These are phyloP conservation scores for Pelobates cultripes DNA, from an alignment of 2,797 vertebrate species.

Conservation along the genomic window DNA sequence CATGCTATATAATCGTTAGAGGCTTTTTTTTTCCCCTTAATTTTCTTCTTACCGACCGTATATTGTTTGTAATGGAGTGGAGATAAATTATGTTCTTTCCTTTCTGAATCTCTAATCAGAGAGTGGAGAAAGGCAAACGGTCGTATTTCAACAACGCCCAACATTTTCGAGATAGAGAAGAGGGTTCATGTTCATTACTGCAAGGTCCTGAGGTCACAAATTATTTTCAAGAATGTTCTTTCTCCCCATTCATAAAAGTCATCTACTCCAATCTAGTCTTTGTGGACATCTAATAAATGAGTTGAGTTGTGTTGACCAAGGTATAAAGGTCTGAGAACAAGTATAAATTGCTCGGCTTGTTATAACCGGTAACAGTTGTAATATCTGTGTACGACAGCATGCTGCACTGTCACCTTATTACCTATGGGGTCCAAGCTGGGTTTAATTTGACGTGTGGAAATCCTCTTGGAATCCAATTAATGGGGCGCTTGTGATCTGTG, in stretches of 20 bases:
- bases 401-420: not conserved
- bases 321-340: too few species aligned
- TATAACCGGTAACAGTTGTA: not conserved
- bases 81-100: not conserved
- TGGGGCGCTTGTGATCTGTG: conserved; percentile 52
- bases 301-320: too few species aligned
- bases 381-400: not conserved
- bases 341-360: not conserved
- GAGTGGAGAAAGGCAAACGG: too few species aligned
- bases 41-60: conserved; percentile 20
- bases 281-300: too few species aligned
- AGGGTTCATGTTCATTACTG: too few species aligned
- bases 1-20: not conserved
- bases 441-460: conserved; percentile 6
- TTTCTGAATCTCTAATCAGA: not conserved
- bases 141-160: too few species aligned
- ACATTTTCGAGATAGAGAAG: too few species aligned
- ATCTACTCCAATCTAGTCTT: too few species aligned
- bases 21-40: conserved; percentile 15
- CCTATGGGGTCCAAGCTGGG: not conserved
- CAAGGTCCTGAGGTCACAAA: too few species aligned
- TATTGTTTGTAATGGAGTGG: conserved; percentile 16
- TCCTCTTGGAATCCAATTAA: conserved; percentile 45
- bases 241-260: too few species aligned
- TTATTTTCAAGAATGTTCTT: too few species aligned